Percentiles rank a stretch among this genome's conserved stretches.
Conservation (phyloP, 1,140 invertebrate genomes). For the Bombus waltoni region DNA sequence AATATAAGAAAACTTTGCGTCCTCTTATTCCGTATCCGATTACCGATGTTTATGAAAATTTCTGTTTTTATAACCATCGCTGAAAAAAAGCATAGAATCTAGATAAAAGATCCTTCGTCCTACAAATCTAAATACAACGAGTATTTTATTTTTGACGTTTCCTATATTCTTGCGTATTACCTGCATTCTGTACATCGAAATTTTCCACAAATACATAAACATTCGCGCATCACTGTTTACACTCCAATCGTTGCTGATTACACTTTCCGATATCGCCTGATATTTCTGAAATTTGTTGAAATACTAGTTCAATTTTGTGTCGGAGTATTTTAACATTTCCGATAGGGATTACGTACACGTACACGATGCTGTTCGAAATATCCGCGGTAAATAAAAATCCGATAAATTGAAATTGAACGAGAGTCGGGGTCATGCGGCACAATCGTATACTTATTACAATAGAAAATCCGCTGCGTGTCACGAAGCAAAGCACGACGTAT, state of each 20-base stretch:
- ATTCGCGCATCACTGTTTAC: not conserved
- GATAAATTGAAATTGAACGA: not conserved
- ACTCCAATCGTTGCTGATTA: not conserved
- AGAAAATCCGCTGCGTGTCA: not conserved
- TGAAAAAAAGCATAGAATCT: not conserved
- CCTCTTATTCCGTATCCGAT: too few species aligned
- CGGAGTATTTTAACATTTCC: not conserved
- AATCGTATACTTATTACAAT: not conserved
- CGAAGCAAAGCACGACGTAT: not conserved
- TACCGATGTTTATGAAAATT: too few species aligned
- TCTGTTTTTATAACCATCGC: not conserved
- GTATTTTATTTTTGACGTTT: not conserved
- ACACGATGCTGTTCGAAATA: not conserved
- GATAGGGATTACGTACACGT: not conserved
- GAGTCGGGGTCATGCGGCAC: not conserved
- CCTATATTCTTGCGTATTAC: not conserved
- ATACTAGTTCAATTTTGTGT: not conserved
- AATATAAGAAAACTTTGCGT: not conserved
- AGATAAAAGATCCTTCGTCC: not conserved
- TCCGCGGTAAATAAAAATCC: not conserved
- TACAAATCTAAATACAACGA: not conserved
- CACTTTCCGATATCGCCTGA: not conserved
- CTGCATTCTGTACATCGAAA: too few species aligned
- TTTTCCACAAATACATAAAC: too few species aligned
- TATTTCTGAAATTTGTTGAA: not conserved